These are phyloP conservation scores for Eolophus roseicapilla DNA, from an alignment of 2,113 vertebrate genomes.

Conservation along the genomic window DNA sequence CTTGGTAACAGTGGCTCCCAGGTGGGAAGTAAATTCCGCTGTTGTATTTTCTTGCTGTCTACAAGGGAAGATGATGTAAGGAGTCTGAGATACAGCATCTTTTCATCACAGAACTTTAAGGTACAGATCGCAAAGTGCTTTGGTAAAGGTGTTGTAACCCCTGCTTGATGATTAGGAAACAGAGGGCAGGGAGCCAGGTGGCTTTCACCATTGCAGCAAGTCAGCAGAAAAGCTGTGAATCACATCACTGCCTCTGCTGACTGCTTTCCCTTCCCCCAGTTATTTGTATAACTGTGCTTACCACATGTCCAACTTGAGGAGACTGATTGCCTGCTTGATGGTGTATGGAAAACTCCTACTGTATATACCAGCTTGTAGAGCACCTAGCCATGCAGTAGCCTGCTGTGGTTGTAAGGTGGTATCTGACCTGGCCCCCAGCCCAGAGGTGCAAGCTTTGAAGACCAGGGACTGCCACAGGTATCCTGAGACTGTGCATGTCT, in stretches of 20 bases:
- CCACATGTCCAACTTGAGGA: neutral
- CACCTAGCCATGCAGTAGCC: neutral
- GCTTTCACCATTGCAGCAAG: neutral
- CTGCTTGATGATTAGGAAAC: neutral
- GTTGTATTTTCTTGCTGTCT: neutral
- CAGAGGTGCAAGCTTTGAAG: neutral
- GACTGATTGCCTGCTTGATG: neutral
- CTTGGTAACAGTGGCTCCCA: neutral
- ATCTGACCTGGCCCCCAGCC: neutral
- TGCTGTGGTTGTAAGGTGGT: neutral
- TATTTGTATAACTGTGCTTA: neutral
- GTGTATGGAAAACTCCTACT: neutral
- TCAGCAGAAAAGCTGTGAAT: slow-evolving; percentile 30
- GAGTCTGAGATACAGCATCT: neutral
- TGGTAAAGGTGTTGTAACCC: neutral
- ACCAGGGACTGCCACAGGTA: neutral
- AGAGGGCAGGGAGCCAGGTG: neutral
- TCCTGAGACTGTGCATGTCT: neutral
- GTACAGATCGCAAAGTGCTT: neutral
- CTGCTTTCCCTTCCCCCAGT: neutral
- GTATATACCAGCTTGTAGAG: neutral
- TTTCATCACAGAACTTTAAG: neutral
- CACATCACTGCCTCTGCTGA: neutral
- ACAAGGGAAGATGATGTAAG: neutral
- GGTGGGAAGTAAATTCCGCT: neutral